Conservation (phyloP, 1,140 invertebrate species). For the Penaeus vannamei region DNA sequence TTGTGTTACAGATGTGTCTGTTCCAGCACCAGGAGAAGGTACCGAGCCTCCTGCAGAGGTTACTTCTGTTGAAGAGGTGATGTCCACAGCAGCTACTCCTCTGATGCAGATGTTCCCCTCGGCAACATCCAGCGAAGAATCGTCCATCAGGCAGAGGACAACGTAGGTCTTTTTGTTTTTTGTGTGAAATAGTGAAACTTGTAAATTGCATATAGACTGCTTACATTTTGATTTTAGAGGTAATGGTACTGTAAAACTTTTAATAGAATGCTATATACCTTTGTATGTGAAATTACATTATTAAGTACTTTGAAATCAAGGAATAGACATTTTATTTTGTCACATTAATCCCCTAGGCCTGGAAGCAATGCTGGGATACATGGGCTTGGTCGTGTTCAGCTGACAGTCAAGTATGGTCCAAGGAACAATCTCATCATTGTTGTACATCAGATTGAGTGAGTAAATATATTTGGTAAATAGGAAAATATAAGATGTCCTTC, state of each 20-base stretch:
- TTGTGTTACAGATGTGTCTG: constrained; percentile 23
- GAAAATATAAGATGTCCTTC: constrained; percentile 37
- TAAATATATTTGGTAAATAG: constrained; percentile 68
- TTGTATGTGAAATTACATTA: too few species aligned
- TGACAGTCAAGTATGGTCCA: constrained; percentile 88
- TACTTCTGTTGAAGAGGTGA: constrained; percentile 29
- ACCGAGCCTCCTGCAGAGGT: not conserved
- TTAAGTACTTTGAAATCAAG: too few species aligned
- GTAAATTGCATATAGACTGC: too few species aligned
- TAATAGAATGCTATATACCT: too few species aligned
- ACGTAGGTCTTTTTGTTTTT: not conserved
- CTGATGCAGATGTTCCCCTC: constrained; percentile 40
- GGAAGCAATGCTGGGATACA: constrained; percentile 65
- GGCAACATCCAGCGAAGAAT: not conserved
- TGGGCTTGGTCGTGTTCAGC: constrained; percentile 80
- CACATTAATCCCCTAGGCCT: not conserved
- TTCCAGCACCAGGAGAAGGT: not conserved
- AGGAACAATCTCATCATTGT: constrained; percentile 86
- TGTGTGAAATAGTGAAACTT: too few species aligned
- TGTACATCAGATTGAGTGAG: constrained; percentile 91
- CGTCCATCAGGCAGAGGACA: constrained; percentile 26
- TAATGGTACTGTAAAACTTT: too few species aligned
- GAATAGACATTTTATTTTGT: not conserved
- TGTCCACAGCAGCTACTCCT: constrained; percentile 42
- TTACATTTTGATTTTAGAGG: too few species aligned